These are phyloP conservation scores for Pristionchus fissidentatus DNA, from an alignment of 2,888 invertebrate species.

Conservation along the genomic window DNA sequence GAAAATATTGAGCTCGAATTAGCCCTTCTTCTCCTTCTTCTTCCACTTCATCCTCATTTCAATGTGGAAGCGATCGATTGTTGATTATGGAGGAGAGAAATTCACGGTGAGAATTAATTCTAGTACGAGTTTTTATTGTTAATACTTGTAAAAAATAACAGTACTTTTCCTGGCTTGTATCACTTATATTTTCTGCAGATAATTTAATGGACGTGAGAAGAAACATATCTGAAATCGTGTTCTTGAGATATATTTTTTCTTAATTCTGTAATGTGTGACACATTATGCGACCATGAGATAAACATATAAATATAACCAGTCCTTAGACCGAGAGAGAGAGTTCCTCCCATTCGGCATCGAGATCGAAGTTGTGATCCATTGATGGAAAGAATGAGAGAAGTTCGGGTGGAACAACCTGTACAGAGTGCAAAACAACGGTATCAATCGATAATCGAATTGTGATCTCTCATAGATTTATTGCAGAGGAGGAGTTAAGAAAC, in stretches of 20 bases:
- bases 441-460: neutral
- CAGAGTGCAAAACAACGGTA: slow-evolving; percentile 5
- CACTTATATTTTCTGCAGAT: neutral
- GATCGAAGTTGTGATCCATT: slow-evolving; percentile 21
- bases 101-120: no score
- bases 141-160: neutral
- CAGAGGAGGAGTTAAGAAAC: slow-evolving; percentile 53
- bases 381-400: neutral
- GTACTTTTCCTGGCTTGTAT: neutral
- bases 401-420: neutral
- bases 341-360: slow-evolving; percentile 21
- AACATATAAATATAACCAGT: no score
- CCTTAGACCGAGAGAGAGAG: no score
- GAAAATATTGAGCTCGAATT: neutral
- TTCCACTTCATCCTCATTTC: neutral
- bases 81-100: slow-evolving; percentile 11
- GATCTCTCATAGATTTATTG: neutral
- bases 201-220: neutral
- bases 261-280: neutral
- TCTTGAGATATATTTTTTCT: neutral
- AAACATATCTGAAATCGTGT: neutral
- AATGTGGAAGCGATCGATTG: slow-evolving; percentile 38
- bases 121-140: neutral
- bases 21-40: neutral
- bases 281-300: no score